These are phyloP conservation scores for Periophthalmus magnuspinnatus DNA, from an alignment of 2,797 vertebrate genomes.

Conservation along the genomic window DNA sequence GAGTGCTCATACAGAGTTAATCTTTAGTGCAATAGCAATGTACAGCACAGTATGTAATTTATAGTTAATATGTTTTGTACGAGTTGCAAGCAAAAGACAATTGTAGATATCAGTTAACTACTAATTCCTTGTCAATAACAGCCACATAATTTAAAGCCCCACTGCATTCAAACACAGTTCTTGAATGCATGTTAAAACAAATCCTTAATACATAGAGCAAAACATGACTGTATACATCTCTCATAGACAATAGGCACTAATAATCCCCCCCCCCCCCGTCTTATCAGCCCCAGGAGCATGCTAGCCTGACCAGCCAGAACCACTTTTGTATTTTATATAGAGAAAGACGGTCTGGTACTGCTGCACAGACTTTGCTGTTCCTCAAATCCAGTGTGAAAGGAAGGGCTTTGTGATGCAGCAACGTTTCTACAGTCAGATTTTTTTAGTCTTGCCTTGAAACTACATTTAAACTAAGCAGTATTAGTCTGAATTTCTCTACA, in stretches of 20 bases:
- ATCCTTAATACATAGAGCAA: background rate
- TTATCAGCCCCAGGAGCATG: background rate
- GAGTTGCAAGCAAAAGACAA: background rate
- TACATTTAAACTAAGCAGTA: background rate
- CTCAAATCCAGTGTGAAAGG: background rate
- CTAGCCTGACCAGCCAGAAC: background rate
- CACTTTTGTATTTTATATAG: background rate
- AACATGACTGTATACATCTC: background rate
- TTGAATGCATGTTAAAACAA: background rate
- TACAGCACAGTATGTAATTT: background rate
- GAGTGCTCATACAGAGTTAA: background rate
- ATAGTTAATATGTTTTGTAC: background rate
- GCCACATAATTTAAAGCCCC: slow-evolving; percentile 40
- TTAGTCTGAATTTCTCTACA: background rate
- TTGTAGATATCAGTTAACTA: background rate
- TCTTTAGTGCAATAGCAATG: no score
- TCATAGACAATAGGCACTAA: slow-evolving; percentile 8
- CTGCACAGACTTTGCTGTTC: background rate
- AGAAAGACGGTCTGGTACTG: background rate
- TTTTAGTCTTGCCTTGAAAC: no score
- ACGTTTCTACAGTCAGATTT: no score
- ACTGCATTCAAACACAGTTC: background rate
- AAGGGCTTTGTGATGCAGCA: no score
- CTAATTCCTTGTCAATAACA: slow-evolving; percentile 3
- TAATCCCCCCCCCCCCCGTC: background rate